Base-by-base conservation (phyloP, 2,113 vertebrate species). In the Nesogale talazaci region DNA sequence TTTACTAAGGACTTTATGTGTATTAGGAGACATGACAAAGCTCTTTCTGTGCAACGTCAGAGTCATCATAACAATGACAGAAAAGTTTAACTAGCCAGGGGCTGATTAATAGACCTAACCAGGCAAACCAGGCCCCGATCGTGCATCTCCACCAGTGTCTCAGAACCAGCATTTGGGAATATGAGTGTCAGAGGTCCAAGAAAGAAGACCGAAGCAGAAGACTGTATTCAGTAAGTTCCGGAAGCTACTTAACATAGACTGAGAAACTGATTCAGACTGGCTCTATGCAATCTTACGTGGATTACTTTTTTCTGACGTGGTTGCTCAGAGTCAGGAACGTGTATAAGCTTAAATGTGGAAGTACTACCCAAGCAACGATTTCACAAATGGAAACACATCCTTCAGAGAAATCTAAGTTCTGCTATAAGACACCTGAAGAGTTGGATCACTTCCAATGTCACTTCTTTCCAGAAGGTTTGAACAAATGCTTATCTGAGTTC, bases 261-360 rank as follows among this genome's bases (percentile, higher is more conserved):
- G 36, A 72, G 42, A 69, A 83, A 77, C 56, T 46, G 31, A 81
- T 0, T 86, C 52, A 38, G 29, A 27, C 7, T 38, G 3, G 9
- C n/a, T 86, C 31, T 74, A 9, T 23, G 25, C 9, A 83, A 90
- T 36, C 83, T 86, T 72, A 80, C 12, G 42, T 46, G 91, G 52
- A 78, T 22, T 25, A 27, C 5, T 74, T 25, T 74, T 92, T 81
- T 11, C 46, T 82, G 72, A 69, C 15, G 76, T 83, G 79, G 85
- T 82, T 36, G 20, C 36, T 93, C 57, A 94, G 75, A 79, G 38
- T 90, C 77, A 92, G 61, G 89, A 94, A 91, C 56, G 85, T 34
- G 63, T 52, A 7, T 6, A 14, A 23, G 14, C 29, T 27, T 40
- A 87, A 74, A 84, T 22, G 3, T 23, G 12, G 75, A 94, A 93